Conservation (phyloP, 2,888 invertebrate species). For the Lithodes maja region DNA sequence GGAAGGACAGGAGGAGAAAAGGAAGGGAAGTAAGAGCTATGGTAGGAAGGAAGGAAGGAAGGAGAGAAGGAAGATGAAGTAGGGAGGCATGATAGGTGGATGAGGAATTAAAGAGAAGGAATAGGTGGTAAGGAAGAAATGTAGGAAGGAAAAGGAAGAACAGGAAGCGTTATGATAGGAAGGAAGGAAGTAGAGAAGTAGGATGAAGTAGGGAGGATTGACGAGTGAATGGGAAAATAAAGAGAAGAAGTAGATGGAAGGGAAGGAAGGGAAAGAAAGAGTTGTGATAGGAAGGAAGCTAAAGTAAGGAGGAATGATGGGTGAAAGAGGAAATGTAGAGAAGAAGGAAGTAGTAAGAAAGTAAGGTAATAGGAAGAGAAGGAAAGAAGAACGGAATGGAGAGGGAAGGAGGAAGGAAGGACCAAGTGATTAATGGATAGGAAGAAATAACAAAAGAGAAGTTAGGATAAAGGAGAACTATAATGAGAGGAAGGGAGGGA, state of each 20-base stretch:
- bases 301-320: no score
- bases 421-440: not conserved
- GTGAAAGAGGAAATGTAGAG: not conserved
- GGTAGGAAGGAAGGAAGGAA: slow-evolving; percentile 20
- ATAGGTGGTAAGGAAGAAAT: not conserved
- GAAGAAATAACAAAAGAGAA: not conserved
- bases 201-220: not conserved
- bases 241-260: not conserved
- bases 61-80: not conserved
- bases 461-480: not conserved
- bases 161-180: not conserved
- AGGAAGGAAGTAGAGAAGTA: not conserved
- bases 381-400: not conserved
- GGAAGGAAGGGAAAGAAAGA: not conserved
- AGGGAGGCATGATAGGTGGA: not conserved
- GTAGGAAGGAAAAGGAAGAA: not conserved
- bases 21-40: slow-evolving; percentile 22
- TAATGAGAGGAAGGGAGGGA: not conserved
- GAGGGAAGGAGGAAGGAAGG: not conserved
- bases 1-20: slow-evolving; percentile 9
- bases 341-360: not conserved
- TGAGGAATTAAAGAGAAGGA: no score
- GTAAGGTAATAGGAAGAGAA: not conserved
- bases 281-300: not conserved
- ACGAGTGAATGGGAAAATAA: not conserved